These are phyloP conservation scores for Eulimnadia texana DNA, from an alignment of 1,140 invertebrate genomes.

Conservation along the genomic window DNA sequence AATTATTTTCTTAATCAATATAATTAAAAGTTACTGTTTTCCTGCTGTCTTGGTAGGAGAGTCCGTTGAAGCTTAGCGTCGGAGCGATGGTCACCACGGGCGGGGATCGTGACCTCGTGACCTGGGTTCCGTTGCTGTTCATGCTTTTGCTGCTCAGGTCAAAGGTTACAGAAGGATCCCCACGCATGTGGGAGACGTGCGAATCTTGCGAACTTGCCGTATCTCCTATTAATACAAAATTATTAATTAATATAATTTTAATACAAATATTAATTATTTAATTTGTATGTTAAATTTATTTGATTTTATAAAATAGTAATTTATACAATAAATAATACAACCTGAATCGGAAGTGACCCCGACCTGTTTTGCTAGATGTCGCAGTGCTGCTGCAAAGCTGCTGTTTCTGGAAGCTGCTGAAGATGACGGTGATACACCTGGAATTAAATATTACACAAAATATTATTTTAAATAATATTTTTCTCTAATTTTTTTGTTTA, in stretches of 20 bases:
- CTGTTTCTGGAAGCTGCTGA: slow-evolving; percentile 27
- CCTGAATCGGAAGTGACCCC: slow-evolving; percentile 30
- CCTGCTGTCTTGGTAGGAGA: slow-evolving; percentile 10
- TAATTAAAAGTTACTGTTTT: neutral
- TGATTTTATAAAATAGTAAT: neutral
- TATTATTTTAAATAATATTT: no score
- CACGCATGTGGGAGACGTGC: neutral
- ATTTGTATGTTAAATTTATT: neutral
- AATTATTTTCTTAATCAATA: no score
- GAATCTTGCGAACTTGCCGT: neutral
- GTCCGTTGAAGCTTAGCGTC: slow-evolving; percentile 21
- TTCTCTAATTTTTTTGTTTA: no score
- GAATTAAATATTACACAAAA: no score
- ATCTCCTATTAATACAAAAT: neutral
- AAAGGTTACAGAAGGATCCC: neutral
- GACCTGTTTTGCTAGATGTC: slow-evolving; percentile 65
- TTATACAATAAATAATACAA: neutral
- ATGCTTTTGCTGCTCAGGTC: neutral
- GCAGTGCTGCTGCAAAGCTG: slow-evolving; percentile 59
- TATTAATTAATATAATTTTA: neutral
- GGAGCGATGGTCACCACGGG: slow-evolving; percentile 33
- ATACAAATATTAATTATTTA: neutral
- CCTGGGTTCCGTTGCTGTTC: neutral
- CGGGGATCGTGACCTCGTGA: slow-evolving; percentile 22
- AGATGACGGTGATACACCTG: slow-evolving; percentile 21